Evolutionary conservation across 2,113 vertebrate genomes (phyloP), one percentile per base, ranked within the genome.

Genomic region (Beaufortia kweichowensis): DNA sequence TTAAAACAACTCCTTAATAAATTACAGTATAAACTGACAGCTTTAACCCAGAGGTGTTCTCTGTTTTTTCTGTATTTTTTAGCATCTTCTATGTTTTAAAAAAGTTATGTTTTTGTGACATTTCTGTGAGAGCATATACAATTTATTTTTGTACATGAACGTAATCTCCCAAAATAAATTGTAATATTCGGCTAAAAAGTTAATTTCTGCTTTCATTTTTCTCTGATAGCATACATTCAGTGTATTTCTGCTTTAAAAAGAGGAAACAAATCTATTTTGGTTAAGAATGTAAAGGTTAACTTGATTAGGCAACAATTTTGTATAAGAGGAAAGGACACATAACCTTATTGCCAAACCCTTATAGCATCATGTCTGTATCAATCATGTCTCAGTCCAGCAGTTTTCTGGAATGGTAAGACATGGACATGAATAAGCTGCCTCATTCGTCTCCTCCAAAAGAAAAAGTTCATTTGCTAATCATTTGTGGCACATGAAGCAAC

Each of bases 401-500:
- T 39, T 73, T 33, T 29, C 68, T 43, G 70, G 70, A 61, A 61
- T 73, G 33, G 43, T 15, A 21, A 55, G 9, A 63, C n/a, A 35
- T 29, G n/a, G 64, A 64, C 46, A 46, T 19, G 61, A 61, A 61
- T 33, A 66, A 75, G 50, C 69, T 9, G n/a, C 68, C 31, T 46
- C 31, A 14, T 60, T 66, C 33, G 21, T 56, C 39, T 57, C n/a
- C 43, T 29, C 46, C 31, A 48, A 60, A 68, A 50, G 21, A 28
- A 15, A 24, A 46, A 56, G 55, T 67, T 69, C 10, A 69, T 78
- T 78, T 60, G 53, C 62, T 69, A 78, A 82, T 85, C 56, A 53
- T 55, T 62, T 41, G 62, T 72, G 75, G 67, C 76, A 73, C 67
- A 56, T 75, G 76, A 41, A 69, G 39, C 62, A 68, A 23, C 50